Evolutionary conservation across 2,888 invertebrate genomes (phyloP), one percentile per base, ranked within the genome.

Genomic region (Petrolisthes manimaculis): DNA sequence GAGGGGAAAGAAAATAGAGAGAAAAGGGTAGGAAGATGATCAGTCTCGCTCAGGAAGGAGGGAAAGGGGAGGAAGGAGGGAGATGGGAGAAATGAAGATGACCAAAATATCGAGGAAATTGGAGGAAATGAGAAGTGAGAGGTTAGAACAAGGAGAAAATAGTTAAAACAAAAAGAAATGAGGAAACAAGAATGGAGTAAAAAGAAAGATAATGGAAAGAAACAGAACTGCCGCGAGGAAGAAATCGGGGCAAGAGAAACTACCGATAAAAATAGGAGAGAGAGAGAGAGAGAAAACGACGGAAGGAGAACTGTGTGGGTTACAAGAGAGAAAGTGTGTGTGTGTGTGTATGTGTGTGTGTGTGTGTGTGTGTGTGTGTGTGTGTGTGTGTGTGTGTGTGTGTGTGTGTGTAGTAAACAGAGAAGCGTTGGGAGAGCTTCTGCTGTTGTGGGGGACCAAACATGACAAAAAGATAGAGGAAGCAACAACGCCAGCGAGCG

Each of bases 361-460:
- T 78, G 79, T 79, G 79, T 53, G 79, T 55, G 79, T 53, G 79
- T 79, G 79, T 53, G 79, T 79, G 79, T 53, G 61, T 61, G 79
- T 79, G 79, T 53, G 79, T 53, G 79, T 53, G 79, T 53, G 79
- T 53, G 79, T 79, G 79, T 53, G 79, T 79, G 79, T 53, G 79
- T 53, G 79, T 12, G 79, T 53, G 79, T 12, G 80, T 54, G 80
- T 14, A 5, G 12, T 18, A 9, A 24, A n/a, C 4, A 54, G 55
- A 37, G 80, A 80, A 14, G 1, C 5, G 14, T 8, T 78, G 78
- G 9, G 14, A 12, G 78, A 24, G 51, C 18, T n/a, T n/a, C n/a
- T 21, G 12, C 18, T 9, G 51, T 1, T 18, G 3, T 18, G 4
- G 24, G n/a, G 53, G 18, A 75, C 12, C 9, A 9, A 24, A 75